Conservation (phyloP, 2,888 invertebrate genomes). For the Cataglyphis cursor region DNA sequence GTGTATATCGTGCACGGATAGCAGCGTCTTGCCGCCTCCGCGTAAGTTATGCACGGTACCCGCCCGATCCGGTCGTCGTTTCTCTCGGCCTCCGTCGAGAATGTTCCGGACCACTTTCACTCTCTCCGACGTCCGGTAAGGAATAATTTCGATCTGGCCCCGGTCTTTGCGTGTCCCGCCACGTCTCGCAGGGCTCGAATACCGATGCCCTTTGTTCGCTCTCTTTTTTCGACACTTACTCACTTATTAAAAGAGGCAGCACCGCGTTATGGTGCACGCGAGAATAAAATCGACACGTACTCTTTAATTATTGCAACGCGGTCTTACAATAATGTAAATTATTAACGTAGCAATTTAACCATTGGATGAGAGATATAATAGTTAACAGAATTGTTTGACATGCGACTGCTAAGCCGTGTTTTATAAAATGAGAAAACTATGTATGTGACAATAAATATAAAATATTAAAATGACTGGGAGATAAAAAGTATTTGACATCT, state of each 20-base stretch:
- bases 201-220: slow-evolving; percentile 35
- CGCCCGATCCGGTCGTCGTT: slow-evolving; percentile 49
- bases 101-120: slow-evolving; percentile 78
- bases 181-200: slow-evolving; percentile 29
- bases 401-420: slow-evolving; percentile 14
- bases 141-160: slow-evolving; percentile 68
- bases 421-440: not conserved
- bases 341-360: slow-evolving; percentile 43
- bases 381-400: slow-evolving; percentile 29
- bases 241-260: slow-evolving; percentile 26
- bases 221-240: slow-evolving; percentile 3
- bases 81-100: slow-evolving; percentile 20
- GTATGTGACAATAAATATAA: not conserved
- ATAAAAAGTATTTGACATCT: not conserved
- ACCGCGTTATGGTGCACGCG: slow-evolving; percentile 33
- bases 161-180: slow-evolving; percentile 63
- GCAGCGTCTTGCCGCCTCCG: slow-evolving; percentile 75
- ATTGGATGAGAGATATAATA: not conserved
- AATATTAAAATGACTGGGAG: not conserved
- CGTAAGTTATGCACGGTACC: slow-evolving; percentile 78
- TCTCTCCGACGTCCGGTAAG: slow-evolving; percentile 67
- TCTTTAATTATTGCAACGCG: slow-evolving; percentile 22
- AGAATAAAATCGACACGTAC: slow-evolving; percentile 11
- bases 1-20: slow-evolving; percentile 76
- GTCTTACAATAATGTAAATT: not conserved